Evolutionary conservation across 2,797 vertebrate species (phyloP).

Genomic region (Enteromius paludinosus): DNA sequence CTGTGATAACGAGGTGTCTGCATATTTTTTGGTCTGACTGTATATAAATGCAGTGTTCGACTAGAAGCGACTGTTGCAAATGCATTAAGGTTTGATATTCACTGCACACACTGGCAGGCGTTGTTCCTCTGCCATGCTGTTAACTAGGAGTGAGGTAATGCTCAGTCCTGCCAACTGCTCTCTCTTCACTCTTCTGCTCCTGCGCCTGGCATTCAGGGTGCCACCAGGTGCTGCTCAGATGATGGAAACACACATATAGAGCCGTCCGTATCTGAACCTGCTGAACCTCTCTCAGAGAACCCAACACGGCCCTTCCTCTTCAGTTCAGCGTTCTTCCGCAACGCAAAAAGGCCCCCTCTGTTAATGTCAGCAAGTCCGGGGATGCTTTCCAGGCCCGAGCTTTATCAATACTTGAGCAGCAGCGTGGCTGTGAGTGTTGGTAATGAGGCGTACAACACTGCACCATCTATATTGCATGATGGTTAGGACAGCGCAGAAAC

Average conservation of each 20-base stretch:
- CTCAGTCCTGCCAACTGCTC: slow-evolving; percentile 59
- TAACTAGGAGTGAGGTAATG: slow-evolving; percentile 71
- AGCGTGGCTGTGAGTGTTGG: slow-evolving; percentile 73
- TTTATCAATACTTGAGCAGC: slow-evolving; percentile 82
- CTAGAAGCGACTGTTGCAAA: neutral
- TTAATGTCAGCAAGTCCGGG: slow-evolving; percentile 47
- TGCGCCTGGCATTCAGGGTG: slow-evolving; percentile 51
- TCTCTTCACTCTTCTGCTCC: slow-evolving; percentile 54
- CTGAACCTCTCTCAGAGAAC: neutral
- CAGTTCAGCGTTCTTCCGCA: neutral
- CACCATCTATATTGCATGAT: slow-evolving; percentile 83
- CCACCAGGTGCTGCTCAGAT: slow-evolving; percentile 51
- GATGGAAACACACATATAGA: slow-evolving; percentile 26
- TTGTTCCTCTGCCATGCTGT: slow-evolving; percentile 57
- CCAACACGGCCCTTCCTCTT: neutral
- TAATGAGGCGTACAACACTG: slow-evolving; percentile 79
- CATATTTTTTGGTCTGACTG: neutral
- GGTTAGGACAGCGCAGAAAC: slow-evolving; percentile 38
- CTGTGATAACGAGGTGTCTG: neutral
- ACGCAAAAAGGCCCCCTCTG: neutral
- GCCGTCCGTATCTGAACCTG: slow-evolving; percentile 34
- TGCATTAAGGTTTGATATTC: neutral
- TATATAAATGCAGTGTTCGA: neutral
- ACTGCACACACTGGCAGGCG: slow-evolving; percentile 11
- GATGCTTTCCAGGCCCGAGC: slow-evolving; percentile 67